Base-by-base conservation (phyloP, 2,888 invertebrate species). In the Tetanocera ferruginea region DNA sequence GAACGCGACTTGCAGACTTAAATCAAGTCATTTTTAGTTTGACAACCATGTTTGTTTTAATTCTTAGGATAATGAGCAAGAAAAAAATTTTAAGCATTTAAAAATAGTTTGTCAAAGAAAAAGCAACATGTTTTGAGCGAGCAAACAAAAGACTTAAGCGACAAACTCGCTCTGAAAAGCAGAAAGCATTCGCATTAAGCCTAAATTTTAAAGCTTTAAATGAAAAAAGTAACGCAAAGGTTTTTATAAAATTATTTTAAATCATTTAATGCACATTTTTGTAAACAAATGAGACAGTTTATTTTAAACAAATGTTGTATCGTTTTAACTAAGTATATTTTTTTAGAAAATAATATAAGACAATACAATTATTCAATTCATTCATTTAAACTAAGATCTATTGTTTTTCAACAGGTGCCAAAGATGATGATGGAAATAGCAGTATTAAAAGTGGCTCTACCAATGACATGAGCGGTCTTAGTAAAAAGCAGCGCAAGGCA, bases 401-500 rank as follows among this genome's bases (percentile, higher is more conserved):
- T n/a, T n/a, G n/a, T n/a, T n/a, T 5, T 4, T 34, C 28, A 1
- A 11, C 49, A 73, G 96, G 96, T 88, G 95, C 94, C 88, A 95
- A 95, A 90, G 96, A 96, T 86, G 96, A 96, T 85, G 96, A 96
- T 81, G 94, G 90, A 70, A 90, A 89, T 80, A 90, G 90, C 84
- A 87, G 90, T 84, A 87, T 90, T 80, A 90, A 90, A 82, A 89
- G 89, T 82, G 90, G 90, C 67, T 52, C 90, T 78, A 86, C 90
- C 87, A 89, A 88, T 83, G 90, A 90, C 75, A 87, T 90, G 81
- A 86, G 90, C 87, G 86, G 90, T 5, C 91, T 95, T 83, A 94
- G 94, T 86, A 98, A 98, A 92, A 98, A 98, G 90, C 98, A 98
- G 87, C 91, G 98, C 81, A 98, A 98, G 91, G 98, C 98, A 64